Percentiles rank a stretch among this genome's conserved stretches.
Evolutionary conservation across 2,888 invertebrate species (phyloP).

Genomic region (Anodontia alba): DNA sequence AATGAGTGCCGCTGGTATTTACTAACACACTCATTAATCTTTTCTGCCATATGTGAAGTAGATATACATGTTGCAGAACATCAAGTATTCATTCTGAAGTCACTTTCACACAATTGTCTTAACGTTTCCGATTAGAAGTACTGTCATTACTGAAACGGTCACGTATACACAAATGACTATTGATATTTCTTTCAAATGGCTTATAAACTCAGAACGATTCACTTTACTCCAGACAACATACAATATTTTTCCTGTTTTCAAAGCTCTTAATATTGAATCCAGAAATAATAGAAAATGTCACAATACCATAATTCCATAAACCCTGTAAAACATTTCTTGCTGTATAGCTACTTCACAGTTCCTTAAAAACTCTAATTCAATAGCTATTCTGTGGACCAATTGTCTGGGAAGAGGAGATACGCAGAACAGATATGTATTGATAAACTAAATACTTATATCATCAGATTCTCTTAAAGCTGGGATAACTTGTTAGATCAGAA

Average conservation of each 20-base stretch:
- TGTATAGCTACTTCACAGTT: slow-evolving; percentile 7
- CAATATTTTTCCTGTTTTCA: neutral
- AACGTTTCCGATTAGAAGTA: too few species aligned
- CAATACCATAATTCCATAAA: neutral
- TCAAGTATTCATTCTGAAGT: too few species aligned
- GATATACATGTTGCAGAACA: too few species aligned
- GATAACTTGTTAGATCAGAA: neutral
- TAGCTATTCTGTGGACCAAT: neutral
- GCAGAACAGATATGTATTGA: neutral
- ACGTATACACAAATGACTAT: too few species aligned
- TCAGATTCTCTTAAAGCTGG: neutral
- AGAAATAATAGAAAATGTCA: neutral
- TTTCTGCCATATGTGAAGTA: too few species aligned
- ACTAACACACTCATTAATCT: too few species aligned
- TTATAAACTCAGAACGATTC: too few species aligned
- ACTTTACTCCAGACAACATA: neutral
- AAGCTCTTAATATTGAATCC: neutral
- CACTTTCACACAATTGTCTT: too few species aligned
- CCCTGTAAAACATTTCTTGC: neutral
- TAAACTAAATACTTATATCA: neutral
- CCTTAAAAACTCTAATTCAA: neutral
- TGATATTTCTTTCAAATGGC: too few species aligned
- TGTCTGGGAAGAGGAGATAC: neutral
- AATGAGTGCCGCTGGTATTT: too few species aligned
- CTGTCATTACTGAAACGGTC: too few species aligned